phyloP scores from a whole-genome alignment of 2,113 vertebrate species.

The Poeciliopsis occidentalis region DNA sequence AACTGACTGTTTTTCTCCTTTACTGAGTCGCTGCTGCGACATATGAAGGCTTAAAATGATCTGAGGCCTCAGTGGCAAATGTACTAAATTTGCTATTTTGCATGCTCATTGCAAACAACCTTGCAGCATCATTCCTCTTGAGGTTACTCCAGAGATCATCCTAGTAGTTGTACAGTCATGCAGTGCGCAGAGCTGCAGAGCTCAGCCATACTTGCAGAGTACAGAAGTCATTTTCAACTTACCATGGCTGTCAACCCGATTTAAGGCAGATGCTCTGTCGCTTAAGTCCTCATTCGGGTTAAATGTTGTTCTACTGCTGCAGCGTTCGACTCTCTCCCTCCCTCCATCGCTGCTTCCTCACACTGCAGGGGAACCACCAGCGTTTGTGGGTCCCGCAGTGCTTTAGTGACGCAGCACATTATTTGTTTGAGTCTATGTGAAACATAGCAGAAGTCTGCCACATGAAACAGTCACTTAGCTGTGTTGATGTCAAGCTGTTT shows the following conservation, averaged over 20 bases:
- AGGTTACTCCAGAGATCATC: conserved; percentile 51
- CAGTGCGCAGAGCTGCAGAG: conserved; percentile 41
- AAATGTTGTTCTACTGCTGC: conserved; percentile 54
- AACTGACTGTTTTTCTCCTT: conserved; percentile 1
- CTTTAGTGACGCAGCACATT: conserved; percentile 64
- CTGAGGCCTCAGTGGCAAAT: conserved; percentile 43
- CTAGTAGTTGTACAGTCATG: conserved; percentile 33
- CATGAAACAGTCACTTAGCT: too few species aligned
- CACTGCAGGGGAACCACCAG: conserved; percentile 66
- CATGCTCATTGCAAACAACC: conserved; percentile 53
- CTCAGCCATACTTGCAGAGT: conserved; percentile 23
- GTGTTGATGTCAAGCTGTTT: neutral
- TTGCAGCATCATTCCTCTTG: conserved; percentile 50
- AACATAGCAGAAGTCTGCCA: neutral
- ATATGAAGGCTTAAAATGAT: conserved; percentile 26
- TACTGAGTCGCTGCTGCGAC: conserved; percentile 24
- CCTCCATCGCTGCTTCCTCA: conserved; percentile 62
- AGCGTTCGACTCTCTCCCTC: conserved; percentile 39
- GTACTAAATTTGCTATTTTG: conserved; percentile 46
- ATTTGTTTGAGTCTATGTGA: conserved; percentile 12
- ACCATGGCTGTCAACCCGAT: conserved; percentile 63
- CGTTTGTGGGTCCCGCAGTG: conserved; percentile 64
- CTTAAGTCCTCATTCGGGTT: conserved; percentile 54
- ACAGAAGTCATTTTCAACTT: conserved; percentile 60
- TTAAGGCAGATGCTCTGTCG: conserved; percentile 51